Evolutionary conservation across 2,113 vertebrate genomes (phyloP).

Genomic region (Oophaga pumilio): DNA sequence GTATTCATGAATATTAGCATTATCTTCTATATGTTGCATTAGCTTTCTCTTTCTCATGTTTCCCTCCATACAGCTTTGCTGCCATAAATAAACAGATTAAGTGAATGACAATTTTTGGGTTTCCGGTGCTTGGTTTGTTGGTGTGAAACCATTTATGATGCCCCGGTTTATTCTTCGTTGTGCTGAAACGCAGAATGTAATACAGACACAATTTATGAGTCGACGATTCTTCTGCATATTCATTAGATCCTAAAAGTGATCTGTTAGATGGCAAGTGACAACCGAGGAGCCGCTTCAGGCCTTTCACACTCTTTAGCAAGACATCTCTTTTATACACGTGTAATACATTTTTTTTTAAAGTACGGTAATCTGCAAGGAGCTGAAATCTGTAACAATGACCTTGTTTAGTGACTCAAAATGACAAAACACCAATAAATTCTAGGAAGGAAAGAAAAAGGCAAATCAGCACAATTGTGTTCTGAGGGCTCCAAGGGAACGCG

Average conservation of each 20-base stretch:
- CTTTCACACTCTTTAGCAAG: neutral
- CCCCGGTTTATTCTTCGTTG: neutral
- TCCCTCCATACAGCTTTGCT: neutral
- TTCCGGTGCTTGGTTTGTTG: conserved; percentile 12
- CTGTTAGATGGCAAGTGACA: conserved; percentile 5
- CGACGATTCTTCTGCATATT: neutral
- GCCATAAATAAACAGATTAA: conserved; percentile 2
- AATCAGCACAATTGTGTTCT: neutral
- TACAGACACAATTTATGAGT: conserved; percentile 42
- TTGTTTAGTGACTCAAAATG: conserved; percentile 7
- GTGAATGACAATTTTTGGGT: neutral
- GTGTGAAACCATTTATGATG: neutral
- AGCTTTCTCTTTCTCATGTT: neutral
- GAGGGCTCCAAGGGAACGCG: neutral
- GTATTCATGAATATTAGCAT: neutral
- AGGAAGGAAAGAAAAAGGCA: conserved; percentile 25
- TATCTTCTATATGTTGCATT: neutral
- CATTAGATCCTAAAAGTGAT: neutral
- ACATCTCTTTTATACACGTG: neutral
- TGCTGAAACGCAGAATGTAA: conserved; percentile 35
- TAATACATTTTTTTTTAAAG: neutral
- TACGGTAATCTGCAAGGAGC: conserved; percentile 20
- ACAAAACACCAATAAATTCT: conserved; percentile 16
- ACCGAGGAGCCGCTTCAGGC: neutral
- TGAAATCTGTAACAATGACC: conserved; percentile 29